A percentile compares a stretch with the other conserved stretches of the same genome.
phyloP scores from a whole-genome alignment of 2,888 invertebrate genomes.

The Heliconius erato region DNA sequence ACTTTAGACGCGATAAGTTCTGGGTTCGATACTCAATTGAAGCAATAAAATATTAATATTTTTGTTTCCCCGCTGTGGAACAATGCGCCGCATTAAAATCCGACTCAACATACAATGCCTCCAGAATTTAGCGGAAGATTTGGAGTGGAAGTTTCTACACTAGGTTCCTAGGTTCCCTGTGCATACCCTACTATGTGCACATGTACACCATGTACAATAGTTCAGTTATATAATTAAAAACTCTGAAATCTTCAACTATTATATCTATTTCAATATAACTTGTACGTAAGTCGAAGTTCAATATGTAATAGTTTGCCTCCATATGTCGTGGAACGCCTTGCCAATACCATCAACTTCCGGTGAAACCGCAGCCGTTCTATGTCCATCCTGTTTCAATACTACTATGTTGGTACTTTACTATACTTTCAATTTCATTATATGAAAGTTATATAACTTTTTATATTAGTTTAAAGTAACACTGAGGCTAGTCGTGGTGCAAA shows the following conservation, averaged over 20 bases:
- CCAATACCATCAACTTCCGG: constrained; percentile 32
- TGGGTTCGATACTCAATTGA: no score
- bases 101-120: no score
- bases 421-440: constrained; percentile 11
- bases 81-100: no score
- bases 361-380: constrained; percentile 14
- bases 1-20: no score
- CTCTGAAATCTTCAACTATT: background rate
- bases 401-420: background rate
- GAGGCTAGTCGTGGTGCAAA: background rate
- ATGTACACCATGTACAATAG: no score
- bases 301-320: constrained; percentile 28
- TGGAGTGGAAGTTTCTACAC: no score
- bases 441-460: background rate
- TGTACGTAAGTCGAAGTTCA: constrained; percentile 15
- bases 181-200: no score
- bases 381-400: constrained; percentile 31
- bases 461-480: background rate
- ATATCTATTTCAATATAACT: constrained; percentile 7
- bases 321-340: constrained; percentile 27
- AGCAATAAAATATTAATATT: no score
- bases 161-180: no score
- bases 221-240: no score
- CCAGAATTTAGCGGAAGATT: no score
- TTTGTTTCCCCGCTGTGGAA: no score